Percentiles rank a stretch among this genome's conserved stretches.
Evolutionary conservation across 2,797 vertebrate species (phyloP).

Genomic region (Taenioides sp.): DNA sequence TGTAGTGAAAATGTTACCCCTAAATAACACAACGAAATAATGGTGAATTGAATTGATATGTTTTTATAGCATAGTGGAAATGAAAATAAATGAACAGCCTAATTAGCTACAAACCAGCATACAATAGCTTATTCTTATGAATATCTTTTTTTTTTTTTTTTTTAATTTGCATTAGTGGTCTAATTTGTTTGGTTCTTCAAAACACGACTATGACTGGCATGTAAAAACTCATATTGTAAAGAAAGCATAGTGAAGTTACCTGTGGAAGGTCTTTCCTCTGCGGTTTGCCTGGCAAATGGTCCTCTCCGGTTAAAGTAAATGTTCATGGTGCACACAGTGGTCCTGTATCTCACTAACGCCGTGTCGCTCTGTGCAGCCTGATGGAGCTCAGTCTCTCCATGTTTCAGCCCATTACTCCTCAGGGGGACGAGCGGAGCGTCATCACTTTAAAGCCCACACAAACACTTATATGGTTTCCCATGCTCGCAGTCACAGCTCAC

Average conservation of each 20-base stretch:
- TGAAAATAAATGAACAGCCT: neutral
- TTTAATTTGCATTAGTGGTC: neutral
- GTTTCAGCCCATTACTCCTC: constrained; percentile 68
- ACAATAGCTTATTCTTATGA: neutral
- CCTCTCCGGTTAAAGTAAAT: constrained; percentile 68
- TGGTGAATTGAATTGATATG: neutral
- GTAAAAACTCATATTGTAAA: constrained; percentile 38
- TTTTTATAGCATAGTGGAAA: neutral
- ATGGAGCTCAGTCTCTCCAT: constrained; percentile 60
- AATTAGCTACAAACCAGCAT: neutral
- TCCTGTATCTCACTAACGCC: constrained; percentile 43
- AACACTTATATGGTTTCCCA: constrained; percentile 64
- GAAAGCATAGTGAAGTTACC: constrained; percentile 51
- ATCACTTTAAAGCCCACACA: constrained; percentile 71
- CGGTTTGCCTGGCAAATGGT: constrained; percentile 50
- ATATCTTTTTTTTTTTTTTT: too few relatives aligned
- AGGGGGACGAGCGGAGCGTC: constrained; percentile 62
- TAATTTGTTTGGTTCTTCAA: neutral
- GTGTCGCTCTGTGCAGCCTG: constrained; percentile 43
- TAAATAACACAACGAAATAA: neutral
- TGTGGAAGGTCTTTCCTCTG: constrained; percentile 62
- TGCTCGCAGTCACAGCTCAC: constrained; percentile 53
- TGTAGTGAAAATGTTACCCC: neutral
- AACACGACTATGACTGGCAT: constrained; percentile 9
- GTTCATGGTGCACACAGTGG: constrained; percentile 62